phyloP scores from a whole-genome alignment of 1,140 invertebrate species.

The Epicauta chinensis region DNA sequence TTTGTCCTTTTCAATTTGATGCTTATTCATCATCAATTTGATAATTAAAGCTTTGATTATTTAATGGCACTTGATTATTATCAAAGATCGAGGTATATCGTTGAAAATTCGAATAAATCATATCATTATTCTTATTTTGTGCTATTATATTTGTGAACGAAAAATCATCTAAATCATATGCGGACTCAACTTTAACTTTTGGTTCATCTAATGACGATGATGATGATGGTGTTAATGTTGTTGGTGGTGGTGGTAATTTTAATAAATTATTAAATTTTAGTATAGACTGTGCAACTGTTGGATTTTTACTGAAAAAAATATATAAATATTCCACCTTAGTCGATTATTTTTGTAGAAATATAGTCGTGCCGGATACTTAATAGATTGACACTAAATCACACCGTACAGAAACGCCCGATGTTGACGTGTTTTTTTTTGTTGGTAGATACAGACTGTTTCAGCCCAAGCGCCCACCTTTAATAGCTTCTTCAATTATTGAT shows the following conservation, averaged over 20 bases:
- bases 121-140: neutral
- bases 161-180: no score
- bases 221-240: neutral
- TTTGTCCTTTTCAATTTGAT: slow-evolving; percentile 4
- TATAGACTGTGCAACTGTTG: neutral
- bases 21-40: slow-evolving; percentile 1
- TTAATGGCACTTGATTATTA: slow-evolving; percentile 13
- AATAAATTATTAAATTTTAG: neutral
- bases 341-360: no score
- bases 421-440: no score
- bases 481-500: no score
- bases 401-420: no score
- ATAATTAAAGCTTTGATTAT: slow-evolving; percentile 11
- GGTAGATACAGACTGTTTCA: no score
- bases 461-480: no score
- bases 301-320: neutral
- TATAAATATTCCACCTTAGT: no score
- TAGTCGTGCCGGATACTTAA: no score
- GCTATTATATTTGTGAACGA: neutral
- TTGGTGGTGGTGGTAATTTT: neutral
- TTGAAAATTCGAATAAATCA: slow-evolving; percentile 1
- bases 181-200: no score
- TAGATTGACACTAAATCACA: no score
- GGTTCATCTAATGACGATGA: neutral
- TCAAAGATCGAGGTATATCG: neutral